Percentiles rank a stretch among this genome's conserved stretches.
Conservation (phyloP, 2,888 invertebrate genomes). For the Trilocha varians region DNA sequence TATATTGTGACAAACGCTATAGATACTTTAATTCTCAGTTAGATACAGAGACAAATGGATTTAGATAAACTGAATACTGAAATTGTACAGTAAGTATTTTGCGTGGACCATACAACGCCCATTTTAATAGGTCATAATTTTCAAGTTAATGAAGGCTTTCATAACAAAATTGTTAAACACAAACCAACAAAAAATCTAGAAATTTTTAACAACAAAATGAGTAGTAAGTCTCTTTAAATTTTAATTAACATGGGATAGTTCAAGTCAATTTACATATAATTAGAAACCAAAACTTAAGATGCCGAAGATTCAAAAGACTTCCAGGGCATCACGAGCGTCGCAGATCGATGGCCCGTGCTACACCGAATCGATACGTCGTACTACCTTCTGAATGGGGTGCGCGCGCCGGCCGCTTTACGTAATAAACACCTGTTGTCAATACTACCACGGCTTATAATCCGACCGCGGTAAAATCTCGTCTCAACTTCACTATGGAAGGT, state of each 20-base stretch:
- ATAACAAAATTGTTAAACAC: no score
- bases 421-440: constrained; percentile 65
- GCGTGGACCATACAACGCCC: no score
- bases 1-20: no score
- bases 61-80: no score
- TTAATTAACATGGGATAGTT: not conserved
- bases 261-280: constrained; percentile 2
- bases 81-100: no score
- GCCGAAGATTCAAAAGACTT: constrained; percentile 44
- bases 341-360: constrained; percentile 54
- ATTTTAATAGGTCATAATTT: no score
- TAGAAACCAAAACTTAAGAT: constrained; percentile 30
- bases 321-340: constrained; percentile 35
- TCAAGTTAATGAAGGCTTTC: no score
- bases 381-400: constrained; percentile 62
- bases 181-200: no score
- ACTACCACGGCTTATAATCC: constrained; percentile 61
- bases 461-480: constrained; percentile 27
- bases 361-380: constrained; percentile 63
- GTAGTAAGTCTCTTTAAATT: not conserved
- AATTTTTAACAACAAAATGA: not conserved
- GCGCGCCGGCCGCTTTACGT: constrained; percentile 63
- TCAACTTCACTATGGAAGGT: constrained; percentile 16
- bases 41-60: no score
- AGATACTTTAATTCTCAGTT: no score